Percentiles rank a stretch among this genome's conserved stretches.
These are phyloP conservation scores for Telenomus remus DNA, from an alignment of 1,140 invertebrate species.

Conservation along the genomic window DNA sequence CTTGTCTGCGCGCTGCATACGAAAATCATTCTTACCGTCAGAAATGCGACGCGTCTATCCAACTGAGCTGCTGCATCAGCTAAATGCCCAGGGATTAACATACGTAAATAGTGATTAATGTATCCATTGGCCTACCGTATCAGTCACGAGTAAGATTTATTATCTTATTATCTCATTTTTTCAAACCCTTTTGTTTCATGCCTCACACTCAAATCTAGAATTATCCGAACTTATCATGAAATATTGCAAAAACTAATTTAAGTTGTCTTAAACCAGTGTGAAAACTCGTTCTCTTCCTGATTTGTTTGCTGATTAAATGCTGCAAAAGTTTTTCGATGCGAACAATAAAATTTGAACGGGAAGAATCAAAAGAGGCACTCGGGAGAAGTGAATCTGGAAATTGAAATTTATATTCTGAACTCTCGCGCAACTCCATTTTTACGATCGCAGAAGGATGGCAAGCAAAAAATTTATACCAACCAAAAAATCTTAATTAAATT, in stretches of 20 bases:
- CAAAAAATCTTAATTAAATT: neutral
- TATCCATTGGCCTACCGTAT: slow-evolving; percentile 16
- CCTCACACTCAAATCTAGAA: neutral
- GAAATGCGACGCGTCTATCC: slow-evolving; percentile 20
- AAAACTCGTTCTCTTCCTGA: slow-evolving; percentile 5
- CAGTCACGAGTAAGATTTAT: neutral
- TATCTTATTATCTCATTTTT: neutral
- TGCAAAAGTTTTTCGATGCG: slow-evolving; percentile 38
- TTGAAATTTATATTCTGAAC: slow-evolving; percentile 34
- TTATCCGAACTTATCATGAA: neutral
- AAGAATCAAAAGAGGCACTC: neutral
- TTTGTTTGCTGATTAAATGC: slow-evolving; percentile 34
- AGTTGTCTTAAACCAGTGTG: no score
- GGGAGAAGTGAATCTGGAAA: neutral
- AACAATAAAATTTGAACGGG: slow-evolving; percentile 10
- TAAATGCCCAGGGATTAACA: slow-evolving; percentile 41
- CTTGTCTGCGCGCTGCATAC: slow-evolving; percentile 57
- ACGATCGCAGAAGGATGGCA: neutral
- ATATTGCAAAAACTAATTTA: slow-evolving; percentile 6
- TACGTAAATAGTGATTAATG: slow-evolving; percentile 48
- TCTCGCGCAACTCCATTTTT: slow-evolving; percentile 1
- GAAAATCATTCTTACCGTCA: slow-evolving; percentile 46
- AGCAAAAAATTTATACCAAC: slow-evolving; percentile 3
- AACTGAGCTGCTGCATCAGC: slow-evolving; percentile 7
- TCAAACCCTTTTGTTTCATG: no score